Evolutionary conservation across 2,888 invertebrate species (phyloP), one percentile per base, ranked within the genome.

Genomic region (Incurvaria masculella): DNA sequence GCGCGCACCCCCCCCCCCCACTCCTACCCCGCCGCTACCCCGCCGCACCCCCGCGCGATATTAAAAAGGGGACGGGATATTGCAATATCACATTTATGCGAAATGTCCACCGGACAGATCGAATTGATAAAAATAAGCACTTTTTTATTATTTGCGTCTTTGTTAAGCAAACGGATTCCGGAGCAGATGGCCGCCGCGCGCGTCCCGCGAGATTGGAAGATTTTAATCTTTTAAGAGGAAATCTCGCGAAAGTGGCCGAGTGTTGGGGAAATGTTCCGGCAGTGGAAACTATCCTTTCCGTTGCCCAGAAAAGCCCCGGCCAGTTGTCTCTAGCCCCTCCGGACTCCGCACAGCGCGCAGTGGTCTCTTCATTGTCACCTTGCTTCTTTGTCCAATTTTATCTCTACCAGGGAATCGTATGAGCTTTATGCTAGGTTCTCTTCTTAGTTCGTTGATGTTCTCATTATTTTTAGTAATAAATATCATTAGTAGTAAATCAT

Each of bases 31-130:
- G 73, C 68, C 69, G 33, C 41, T 17, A 8, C 41, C 4, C 41
- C 17, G 16, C 16, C n/a, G 39, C 39, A 17, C 17, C 41, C 11
- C 41, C 11, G 18, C 41, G 74, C 69, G 71, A 78, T 78, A 78
- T 78, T 78, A 78, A 78, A 78, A 76, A 76, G 71, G 76, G 76
- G 76, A 72, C 75, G 69, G 72, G 76, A 72, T 75, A 76, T 78
- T 78, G 76, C 76, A 74, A 76, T 76, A 75, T 78, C 76, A 76
- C 78, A 75, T 78, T 76, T 76, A 76, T 78, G 73, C 71, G 75
- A 75, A 76, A 75, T 76, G 76, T 75, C 75, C 74, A 63, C 74
- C 76, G 73, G 69, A 66, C 72, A 75, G 76, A 78, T 76, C 73
- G 72, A 73, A 75, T 78, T 78, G 78, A 78, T 76, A 76, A 78